Base-by-base conservation (phyloP, 2,797 vertebrate genomes). In the Megalops cyprinoides region DNA sequence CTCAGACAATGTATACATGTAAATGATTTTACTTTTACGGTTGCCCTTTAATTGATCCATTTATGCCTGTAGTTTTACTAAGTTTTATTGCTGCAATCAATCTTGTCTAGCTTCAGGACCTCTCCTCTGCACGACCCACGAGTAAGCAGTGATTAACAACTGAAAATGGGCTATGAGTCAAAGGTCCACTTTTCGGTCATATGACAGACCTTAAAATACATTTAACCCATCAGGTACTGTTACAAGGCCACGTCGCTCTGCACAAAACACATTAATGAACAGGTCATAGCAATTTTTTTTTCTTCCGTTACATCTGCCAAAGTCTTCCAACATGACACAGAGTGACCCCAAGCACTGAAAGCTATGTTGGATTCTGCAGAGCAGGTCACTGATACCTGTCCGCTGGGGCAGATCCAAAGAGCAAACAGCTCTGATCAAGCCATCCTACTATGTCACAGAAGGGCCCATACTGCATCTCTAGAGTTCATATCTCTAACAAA, bases 171-270 rank as follows among this genome's bases (percentile, higher is more conserved):
- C 80, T 81, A 83, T 65, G 49, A 80, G 86, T 90, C 88, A 87
- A 84, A 91, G 71, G 31, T 83, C 80, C 81, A 84, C 81, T 82
- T 88, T 87, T 87, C 85, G 87, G 90, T 90, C 90, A 93, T 87
- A 90, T 89, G 90, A 91, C 89, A 53, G 86, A 71, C 83, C 91
- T 91, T 85, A 89, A 90, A 92, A 91, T 92, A 92, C 83, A 90
- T 90, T 88, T 88, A 89, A 90, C 87, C 87, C 79, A 81, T 89
- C 89, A 84, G 89, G 84, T 86, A 87, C 82, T 80, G 82, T 84
- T 85, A 85, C 83, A 85, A 56, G 75, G 81, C 58, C 81, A 80
- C 39, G 78, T 48, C 46, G 65, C 49, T 78, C 76, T 42, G 51
- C n/a, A 37, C 23, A 49, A 71, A 77, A 81, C 9, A 14, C 20